Evolutionary conservation across 2,888 invertebrate species (phyloP).

Genomic region (Dyspetes luteomarginatus): DNA sequence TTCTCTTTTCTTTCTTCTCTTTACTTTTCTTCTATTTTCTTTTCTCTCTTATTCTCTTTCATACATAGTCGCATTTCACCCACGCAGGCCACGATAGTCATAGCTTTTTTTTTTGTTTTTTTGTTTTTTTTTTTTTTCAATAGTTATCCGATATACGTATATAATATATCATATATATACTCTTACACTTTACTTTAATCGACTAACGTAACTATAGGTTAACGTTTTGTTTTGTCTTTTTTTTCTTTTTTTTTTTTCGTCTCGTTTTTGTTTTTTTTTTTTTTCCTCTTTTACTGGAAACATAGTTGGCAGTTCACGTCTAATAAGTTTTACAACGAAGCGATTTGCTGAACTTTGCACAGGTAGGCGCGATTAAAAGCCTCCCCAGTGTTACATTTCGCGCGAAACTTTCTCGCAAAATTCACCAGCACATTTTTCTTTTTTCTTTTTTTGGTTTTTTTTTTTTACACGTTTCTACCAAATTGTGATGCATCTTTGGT

Average conservation of each 20-base stretch:
- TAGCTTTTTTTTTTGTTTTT: slow-evolving; percentile 75
- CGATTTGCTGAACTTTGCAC: slow-evolving; percentile 71
- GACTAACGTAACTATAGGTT: slow-evolving; percentile 72
- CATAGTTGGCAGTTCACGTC: slow-evolving; percentile 83
- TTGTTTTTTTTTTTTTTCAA: too few species aligned
- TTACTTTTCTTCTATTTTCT: slow-evolving; percentile 8
- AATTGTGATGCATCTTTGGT: slow-evolving; percentile 49
- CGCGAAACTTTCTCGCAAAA: slow-evolving; percentile 30
- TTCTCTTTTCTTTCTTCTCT: slow-evolving; percentile 17
- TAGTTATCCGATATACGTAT: slow-evolving; percentile 78
- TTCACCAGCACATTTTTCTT: slow-evolving; percentile 42
- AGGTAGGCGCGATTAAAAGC: slow-evolving; percentile 67
- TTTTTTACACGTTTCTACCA: slow-evolving; percentile 54
- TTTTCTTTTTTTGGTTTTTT: slow-evolving; percentile 44
- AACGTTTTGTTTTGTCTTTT: slow-evolving; percentile 65
- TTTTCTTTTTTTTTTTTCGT: slow-evolving; percentile 74
- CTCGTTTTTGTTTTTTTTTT: slow-evolving; percentile 73
- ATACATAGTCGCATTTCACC: slow-evolving; percentile 79
- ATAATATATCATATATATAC: slow-evolving; percentile 72
- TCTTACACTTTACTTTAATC: slow-evolving; percentile 70
- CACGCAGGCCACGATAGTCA: slow-evolving; percentile 81
- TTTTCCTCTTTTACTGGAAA: slow-evolving; percentile 80
- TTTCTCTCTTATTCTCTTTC: slow-evolving; percentile 67
- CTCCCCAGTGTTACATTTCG: slow-evolving; percentile 30
- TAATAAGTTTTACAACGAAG: slow-evolving; percentile 82